Percentiles rank a stretch among this genome's conserved stretches.
Evolutionary conservation across 2,113 vertebrate genomes (phyloP).

Genomic region (Gadus chalcogrammus): DNA sequence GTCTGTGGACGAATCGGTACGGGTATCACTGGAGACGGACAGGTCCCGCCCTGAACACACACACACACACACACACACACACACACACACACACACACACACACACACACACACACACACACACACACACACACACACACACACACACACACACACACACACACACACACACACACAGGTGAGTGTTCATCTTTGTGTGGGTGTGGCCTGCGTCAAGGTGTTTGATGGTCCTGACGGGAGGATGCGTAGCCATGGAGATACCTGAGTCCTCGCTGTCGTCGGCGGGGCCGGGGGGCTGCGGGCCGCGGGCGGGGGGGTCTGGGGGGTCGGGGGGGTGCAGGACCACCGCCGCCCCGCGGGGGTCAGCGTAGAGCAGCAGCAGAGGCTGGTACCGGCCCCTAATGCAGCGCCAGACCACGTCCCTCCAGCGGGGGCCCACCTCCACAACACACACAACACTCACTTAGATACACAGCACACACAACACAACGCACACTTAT

Average conservation of each 20-base stretch:
- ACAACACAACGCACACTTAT: no score
- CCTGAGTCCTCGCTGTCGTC: slow-evolving; percentile 97
- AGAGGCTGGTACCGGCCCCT: slow-evolving; percentile 96
- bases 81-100: slow-evolving; percentile 1
- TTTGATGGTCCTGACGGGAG: no score
- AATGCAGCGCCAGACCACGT: slow-evolving; percentile 96
- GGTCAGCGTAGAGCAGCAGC: slow-evolving; percentile 94
- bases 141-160: neutral
- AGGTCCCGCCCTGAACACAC: slow-evolving; percentile 83
- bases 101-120: slow-evolving; percentile 1
- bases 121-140: neutral
- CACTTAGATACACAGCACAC: neutral
- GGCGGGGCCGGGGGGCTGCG: slow-evolving; percentile 79
- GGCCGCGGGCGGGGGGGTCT: slow-evolving; percentile 78
- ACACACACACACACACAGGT: neutral
- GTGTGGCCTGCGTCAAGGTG: no score
- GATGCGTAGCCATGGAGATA: slow-evolving; percentile 37
- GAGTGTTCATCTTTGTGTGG: neutral
- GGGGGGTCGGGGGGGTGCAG: slow-evolving; percentile 61
- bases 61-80: neutral
- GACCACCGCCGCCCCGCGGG: slow-evolving; percentile 85
- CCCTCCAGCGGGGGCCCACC: slow-evolving; percentile 92
- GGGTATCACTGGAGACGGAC: slow-evolving; percentile 94
- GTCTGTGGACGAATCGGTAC: slow-evolving; percentile 95
- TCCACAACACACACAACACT: rapidly evolving